phyloP scores from a whole-genome alignment of 2,797 vertebrate genomes.

The Hirundo rustica region DNA sequence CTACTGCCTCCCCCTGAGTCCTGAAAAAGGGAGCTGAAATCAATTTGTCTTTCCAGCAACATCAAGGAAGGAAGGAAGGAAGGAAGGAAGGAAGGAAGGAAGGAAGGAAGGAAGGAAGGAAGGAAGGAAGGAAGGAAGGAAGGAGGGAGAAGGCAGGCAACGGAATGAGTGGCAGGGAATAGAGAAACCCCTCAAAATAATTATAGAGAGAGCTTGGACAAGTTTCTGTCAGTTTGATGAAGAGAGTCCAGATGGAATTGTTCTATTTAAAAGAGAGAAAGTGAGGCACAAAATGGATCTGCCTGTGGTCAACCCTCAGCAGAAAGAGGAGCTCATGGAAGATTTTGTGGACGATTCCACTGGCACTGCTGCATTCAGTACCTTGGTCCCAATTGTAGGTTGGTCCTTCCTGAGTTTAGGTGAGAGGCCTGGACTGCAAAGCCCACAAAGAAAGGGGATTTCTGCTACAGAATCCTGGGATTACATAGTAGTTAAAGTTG shows the following conservation, averaged over 20 bases:
- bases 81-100: not conserved
- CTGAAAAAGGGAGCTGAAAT: not conserved
- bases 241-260: not conserved
- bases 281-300: not conserved
- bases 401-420: not conserved
- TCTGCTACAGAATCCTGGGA: not conserved
- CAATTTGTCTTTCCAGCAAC: constrained; percentile 2
- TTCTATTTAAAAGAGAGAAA: not conserved
- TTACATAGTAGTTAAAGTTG: not conserved
- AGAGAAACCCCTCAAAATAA: not conserved
- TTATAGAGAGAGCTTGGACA: not conserved
- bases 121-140: not conserved
- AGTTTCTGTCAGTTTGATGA: not conserved
- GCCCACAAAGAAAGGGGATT: not conserved
- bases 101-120: not conserved
- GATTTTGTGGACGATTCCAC: not conserved
- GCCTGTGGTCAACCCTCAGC: fast-evolving
- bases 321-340: not conserved
- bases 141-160: not conserved
- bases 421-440: not conserved
- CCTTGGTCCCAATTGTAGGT: not conserved
- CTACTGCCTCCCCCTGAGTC: not conserved
- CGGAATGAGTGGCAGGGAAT: not conserved
- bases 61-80: not conserved
- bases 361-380: not conserved